Conservation (phyloP, 2,888 invertebrate species). For the Aleiodes testaceus region DNA sequence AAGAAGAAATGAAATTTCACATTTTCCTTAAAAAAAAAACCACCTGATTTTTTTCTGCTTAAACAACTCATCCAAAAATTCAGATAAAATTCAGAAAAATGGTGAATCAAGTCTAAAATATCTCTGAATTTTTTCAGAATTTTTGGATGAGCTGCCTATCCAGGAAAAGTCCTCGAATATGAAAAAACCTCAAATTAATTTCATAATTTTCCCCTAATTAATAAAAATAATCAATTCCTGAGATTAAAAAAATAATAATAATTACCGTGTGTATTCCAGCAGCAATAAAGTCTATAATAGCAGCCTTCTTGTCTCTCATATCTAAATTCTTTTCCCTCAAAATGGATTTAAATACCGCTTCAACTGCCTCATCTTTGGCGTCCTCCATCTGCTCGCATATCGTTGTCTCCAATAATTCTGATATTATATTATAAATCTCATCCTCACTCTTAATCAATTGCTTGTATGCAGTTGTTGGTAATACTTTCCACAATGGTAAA, state of each 20-base stretch:
- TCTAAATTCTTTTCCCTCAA: conserved; percentile 83
- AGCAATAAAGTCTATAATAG: conserved; percentile 89
- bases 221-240: too few relatives aligned
- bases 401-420: conserved; percentile 84
- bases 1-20: too few relatives aligned
- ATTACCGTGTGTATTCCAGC: conserved; percentile 90
- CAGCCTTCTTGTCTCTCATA: conserved; percentile 87
- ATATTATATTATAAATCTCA: conserved; percentile 86
- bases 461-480: conserved; percentile 82
- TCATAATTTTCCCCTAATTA: too few relatives aligned
- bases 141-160: too few relatives aligned
- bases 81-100: too few relatives aligned
- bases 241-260: conserved; percentile 21
- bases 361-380: conserved; percentile 76
- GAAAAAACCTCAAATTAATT: too few relatives aligned
- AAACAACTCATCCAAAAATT: too few relatives aligned
- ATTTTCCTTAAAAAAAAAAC: neutral
- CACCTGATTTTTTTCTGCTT: too few relatives aligned
- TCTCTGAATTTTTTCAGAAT: too few relatives aligned
- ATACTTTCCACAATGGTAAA: conserved; percentile 87
- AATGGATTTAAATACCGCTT: conserved; percentile 84
- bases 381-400: conserved; percentile 76
- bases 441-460: conserved; percentile 84
- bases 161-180: too few relatives aligned
- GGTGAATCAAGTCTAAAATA: too few relatives aligned